phyloP scores from a whole-genome alignment of 2,113 vertebrate genomes.

The Elanus axillaris region DNA sequence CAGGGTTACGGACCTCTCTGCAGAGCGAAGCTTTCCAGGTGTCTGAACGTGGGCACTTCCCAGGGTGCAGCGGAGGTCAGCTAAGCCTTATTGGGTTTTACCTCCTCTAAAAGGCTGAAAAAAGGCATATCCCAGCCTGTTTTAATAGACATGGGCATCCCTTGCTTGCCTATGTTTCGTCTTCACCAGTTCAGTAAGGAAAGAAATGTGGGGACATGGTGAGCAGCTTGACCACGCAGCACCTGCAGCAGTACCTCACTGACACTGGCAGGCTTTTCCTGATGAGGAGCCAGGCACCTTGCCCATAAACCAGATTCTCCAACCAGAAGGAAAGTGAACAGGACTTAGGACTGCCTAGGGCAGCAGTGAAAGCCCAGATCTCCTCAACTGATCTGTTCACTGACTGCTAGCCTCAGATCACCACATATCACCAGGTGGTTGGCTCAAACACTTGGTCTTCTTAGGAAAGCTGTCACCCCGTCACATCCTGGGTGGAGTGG shows the following conservation, averaged over 20 bases:
- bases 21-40: not conserved
- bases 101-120: not conserved
- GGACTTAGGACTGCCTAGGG: not conserved
- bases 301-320: not conserved
- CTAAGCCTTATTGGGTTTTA: not conserved
- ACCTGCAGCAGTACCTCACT: not conserved
- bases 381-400: not conserved
- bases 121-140: not conserved
- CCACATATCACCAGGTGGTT: not conserved
- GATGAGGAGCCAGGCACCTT: not conserved
- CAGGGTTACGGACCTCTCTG: not conserved
- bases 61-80: not conserved
- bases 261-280: not conserved
- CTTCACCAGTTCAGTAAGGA: not conserved
- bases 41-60: not conserved
- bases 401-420: not conserved
- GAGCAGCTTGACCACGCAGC: not conserved
- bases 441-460: not conserved
- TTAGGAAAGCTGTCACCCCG: not conserved
- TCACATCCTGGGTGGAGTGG: not conserved
- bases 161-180: not conserved
- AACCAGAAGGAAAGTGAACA: not conserved
- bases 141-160: rapidly evolving
- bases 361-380: not conserved
- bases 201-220: not conserved